A percentile compares a stretch with the other conserved stretches of the same genome.
Conservation (phyloP, 2,888 invertebrate genomes). For the Heteromurus nitidus region DNA sequence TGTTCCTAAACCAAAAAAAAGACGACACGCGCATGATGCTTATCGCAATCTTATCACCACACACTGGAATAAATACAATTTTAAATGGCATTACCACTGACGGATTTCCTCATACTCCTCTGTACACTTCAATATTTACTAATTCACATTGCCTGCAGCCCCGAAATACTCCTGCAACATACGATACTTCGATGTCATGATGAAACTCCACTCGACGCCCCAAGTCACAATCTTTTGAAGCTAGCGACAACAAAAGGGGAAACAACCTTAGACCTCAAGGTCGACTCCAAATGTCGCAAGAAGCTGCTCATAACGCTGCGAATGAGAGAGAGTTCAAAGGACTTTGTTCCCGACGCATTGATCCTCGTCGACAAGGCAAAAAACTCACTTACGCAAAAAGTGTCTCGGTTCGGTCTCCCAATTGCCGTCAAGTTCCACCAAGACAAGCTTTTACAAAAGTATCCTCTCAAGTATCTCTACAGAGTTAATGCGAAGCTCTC, state of each 20-base stretch:
- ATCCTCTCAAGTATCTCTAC: slow-evolving; percentile 12
- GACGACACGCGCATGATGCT: no score
- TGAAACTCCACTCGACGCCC: background rate
- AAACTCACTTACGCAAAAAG: slow-evolving; percentile 30
- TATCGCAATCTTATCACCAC: no score
- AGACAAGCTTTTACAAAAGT: slow-evolving; percentile 18
- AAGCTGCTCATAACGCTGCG: slow-evolving; percentile 34
- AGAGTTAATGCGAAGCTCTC: slow-evolving; percentile 39
- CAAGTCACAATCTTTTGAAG: background rate
- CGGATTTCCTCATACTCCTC: no score
- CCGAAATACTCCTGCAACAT: slow-evolving; percentile 31
- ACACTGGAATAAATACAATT: no score
- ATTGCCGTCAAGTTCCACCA: slow-evolving; percentile 40
- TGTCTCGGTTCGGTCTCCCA: slow-evolving; percentile 29
- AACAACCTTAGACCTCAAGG: slow-evolving; percentile 24
- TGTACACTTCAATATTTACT: no score
- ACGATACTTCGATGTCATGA: slow-evolving; percentile 25
- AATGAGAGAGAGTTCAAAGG: slow-evolving; percentile 12
- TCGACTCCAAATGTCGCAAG: slow-evolving; percentile 41
- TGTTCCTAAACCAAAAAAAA: no score
- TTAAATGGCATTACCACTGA: no score
- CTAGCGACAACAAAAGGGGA: background rate
- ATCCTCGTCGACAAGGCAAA: slow-evolving; percentile 19
- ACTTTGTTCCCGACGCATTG: slow-evolving; percentile 22
- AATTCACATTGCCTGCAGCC: no score